Evolutionary conservation across 2,888 invertebrate genomes (phyloP).

Genomic region (Heteropelma amictum): DNA sequence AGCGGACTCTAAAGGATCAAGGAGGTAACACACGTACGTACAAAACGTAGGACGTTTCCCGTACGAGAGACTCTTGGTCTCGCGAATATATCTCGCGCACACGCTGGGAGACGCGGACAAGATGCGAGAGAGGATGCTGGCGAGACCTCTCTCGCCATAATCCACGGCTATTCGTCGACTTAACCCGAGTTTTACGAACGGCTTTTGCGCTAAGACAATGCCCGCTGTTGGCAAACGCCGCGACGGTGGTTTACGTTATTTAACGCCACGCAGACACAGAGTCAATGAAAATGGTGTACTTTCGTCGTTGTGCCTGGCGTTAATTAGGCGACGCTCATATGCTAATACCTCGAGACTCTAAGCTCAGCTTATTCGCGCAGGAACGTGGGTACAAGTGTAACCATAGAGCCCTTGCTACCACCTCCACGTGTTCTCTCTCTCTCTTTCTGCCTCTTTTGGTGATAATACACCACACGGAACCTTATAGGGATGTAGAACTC

Average conservation of each 20-base stretch:
- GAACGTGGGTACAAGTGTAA: constrained; percentile 72
- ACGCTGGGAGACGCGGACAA: constrained; percentile 23
- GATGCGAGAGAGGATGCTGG: constrained; percentile 35
- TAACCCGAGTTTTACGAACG: constrained; percentile 74
- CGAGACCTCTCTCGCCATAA: constrained; percentile 34
- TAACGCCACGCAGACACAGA: constrained; percentile 43
- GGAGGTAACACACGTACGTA: too few species aligned
- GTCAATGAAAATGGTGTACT: too few species aligned
- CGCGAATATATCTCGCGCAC: too few species aligned
- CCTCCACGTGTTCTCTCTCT: constrained; percentile 25
- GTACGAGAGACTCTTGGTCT: too few species aligned
- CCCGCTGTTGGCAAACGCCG: constrained; percentile 58
- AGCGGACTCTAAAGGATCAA: too few species aligned
- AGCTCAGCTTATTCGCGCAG: constrained; percentile 75
- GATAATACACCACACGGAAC: constrained; percentile 45
- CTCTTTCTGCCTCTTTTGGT: not conserved
- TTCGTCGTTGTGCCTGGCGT: too few species aligned
- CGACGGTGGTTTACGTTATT: constrained; percentile 51
- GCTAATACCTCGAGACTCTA: constrained; percentile 75
- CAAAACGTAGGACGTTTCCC: too few species aligned
- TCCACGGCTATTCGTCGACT: constrained; percentile 60
- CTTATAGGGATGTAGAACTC: not conserved
- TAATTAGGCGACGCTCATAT: constrained; percentile 77
- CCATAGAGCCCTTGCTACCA: constrained; percentile 58
- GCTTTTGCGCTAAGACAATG: constrained; percentile 75